Evolutionary conservation across 2,888 invertebrate genomes (phyloP).

Genomic region (Litoditis marina): DNA sequence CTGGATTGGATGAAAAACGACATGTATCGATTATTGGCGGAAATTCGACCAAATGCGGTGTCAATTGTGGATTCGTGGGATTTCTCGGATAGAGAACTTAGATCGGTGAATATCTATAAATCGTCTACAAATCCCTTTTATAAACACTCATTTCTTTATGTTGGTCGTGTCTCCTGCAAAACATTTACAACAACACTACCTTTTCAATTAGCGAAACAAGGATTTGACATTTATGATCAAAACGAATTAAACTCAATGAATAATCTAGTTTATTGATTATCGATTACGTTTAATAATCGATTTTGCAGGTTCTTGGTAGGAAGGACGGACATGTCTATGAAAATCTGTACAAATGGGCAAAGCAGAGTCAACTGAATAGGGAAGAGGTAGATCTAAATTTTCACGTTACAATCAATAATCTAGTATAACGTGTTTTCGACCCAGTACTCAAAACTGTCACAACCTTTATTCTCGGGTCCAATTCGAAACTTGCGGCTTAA

Average conservation of each 20-base stretch:
- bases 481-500: too few relatives aligned
- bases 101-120: slow-evolving; percentile 51
- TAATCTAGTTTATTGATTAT: not conserved
- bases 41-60: slow-evolving; percentile 80
- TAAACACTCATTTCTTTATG: too few relatives aligned
- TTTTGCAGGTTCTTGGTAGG: slow-evolving; percentile 52
- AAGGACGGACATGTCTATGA: slow-evolving; percentile 64
- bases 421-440: too few relatives aligned
- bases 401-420: too few relatives aligned
- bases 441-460: too few relatives aligned
- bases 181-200: slow-evolving; percentile 1
- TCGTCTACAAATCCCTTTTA: too few relatives aligned
- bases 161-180: too few relatives aligned
- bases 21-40: slow-evolving; percentile 64
- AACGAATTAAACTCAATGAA: too few relatives aligned
- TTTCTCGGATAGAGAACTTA: slow-evolving; percentile 63
- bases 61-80: slow-evolving; percentile 89
- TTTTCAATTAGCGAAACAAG: not conserved
- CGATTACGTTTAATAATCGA: not conserved
- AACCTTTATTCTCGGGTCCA: too few relatives aligned
- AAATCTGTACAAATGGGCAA: slow-evolving; percentile 63
- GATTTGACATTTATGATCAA: too few relatives aligned
- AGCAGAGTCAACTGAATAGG: slow-evolving; percentile 37
- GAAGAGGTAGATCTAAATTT: too few relatives aligned
- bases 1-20: slow-evolving; percentile 39